Percentiles rank a stretch among this genome's conserved stretches.
phyloP scores from a whole-genome alignment of 1,140 invertebrate species.

The Notospermus geniculatus region DNA sequence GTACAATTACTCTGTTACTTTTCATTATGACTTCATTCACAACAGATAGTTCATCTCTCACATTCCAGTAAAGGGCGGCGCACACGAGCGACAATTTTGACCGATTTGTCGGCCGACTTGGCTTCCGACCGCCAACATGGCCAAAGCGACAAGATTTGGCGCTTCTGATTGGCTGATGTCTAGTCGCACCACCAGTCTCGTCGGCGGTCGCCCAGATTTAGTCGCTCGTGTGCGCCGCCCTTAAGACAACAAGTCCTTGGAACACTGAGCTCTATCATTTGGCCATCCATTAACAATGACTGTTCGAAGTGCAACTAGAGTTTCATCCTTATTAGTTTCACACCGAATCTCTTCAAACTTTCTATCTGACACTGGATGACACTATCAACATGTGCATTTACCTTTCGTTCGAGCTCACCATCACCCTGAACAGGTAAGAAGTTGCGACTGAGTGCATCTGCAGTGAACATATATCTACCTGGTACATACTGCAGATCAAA shows the following conservation, averaged over 20 bases:
- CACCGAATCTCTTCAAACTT: background rate
- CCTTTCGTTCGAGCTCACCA: background rate
- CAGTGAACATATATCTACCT: conserved; percentile 9
- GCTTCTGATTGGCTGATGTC: no score
- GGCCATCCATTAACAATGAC: conserved; percentile 16
- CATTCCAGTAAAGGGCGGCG: conserved; percentile 17
- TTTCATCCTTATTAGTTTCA: background rate
- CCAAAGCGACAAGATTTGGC: no score
- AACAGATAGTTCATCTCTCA: conserved; percentile 20
- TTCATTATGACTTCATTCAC: conserved; percentile 20
- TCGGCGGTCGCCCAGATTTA: no score
- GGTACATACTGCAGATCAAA: no score
- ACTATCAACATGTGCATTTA: background rate
- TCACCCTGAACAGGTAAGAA: background rate
- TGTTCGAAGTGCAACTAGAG: conserved; percentile 1
- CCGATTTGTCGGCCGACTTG: no score
- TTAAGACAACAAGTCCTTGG: no score
- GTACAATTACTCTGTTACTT: conserved; percentile 17
- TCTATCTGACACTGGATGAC: background rate
- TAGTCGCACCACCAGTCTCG: no score
- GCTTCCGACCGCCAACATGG: no score
- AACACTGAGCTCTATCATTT: background rate
- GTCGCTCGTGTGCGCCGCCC: no score
- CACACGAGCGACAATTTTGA: no score
- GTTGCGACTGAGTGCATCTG: background rate